A percentile compares a stretch with the other conserved stretches of the same genome.
Conservation (phyloP, 53 echinoderm and acorn worm species). For the Temnopleurus reevesii region DNA sequence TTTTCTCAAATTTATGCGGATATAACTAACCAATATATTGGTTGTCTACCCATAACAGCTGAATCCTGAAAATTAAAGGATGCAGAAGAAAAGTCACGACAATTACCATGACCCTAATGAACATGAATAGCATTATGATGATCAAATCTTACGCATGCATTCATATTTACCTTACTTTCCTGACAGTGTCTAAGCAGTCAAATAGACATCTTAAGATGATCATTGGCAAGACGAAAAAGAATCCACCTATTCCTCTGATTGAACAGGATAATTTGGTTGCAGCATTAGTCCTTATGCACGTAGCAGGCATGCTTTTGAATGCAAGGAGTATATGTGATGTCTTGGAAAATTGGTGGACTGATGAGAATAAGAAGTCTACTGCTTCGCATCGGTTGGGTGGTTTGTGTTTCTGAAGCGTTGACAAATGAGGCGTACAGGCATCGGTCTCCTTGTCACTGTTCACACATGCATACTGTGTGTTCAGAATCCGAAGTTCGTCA, state of each 20-base stretch:
- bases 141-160: too few species aligned
- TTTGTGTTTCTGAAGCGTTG: background rate
- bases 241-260: background rate
- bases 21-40: too few species aligned
- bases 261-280: background rate
- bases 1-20: too few species aligned
- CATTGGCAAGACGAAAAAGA: background rate
- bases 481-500: background rate
- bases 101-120: too few species aligned
- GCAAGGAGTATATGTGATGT: background rate
- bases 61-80: too few species aligned
- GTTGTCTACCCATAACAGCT: too few species aligned
- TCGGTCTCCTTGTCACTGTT: background rate
- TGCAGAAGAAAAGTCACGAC: too few species aligned
- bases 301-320: background rate
- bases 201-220: background rate
- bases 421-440: background rate
- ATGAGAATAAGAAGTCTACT: background rate
- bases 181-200: background rate
- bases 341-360: slow-evolving; percentile 7
- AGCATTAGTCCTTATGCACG: background rate
- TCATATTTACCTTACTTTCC: background rate
- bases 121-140: too few species aligned
- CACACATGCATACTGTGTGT: background rate
- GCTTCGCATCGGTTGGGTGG: background rate